Conservation (phyloP, 1,140 invertebrate species). For the Aphis craccivora region DNA sequence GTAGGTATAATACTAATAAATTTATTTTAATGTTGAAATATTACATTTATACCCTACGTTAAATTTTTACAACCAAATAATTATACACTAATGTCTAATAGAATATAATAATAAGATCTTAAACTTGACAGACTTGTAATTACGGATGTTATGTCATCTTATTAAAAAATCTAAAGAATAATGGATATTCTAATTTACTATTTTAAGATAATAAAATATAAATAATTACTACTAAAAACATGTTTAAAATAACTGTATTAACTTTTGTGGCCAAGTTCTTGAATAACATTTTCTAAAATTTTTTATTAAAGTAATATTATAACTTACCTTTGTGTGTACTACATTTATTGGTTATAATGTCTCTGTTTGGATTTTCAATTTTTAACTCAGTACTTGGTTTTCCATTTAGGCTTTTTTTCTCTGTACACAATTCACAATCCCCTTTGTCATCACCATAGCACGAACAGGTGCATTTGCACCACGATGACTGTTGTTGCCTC, state of each 20-base stretch:
- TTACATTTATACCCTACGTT: neutral
- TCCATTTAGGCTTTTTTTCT: slow-evolving; percentile 14
- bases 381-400: slow-evolving; percentile 25
- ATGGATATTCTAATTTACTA: neutral
- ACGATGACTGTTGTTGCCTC: slow-evolving; percentile 65
- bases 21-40: neutral
- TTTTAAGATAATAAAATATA: neutral
- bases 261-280: neutral
- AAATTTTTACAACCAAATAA: neutral
- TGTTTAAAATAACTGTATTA: neutral
- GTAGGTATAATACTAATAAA: too few relatives aligned
- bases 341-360: slow-evolving; percentile 46
- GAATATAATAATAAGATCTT: neutral
- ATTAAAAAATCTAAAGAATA: neutral
- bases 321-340: slow-evolving; percentile 60
- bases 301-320: neutral
- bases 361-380: slow-evolving; percentile 40
- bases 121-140: neutral
- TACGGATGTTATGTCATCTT: neutral
- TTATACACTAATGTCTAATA: neutral
- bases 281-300: neutral
- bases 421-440: slow-evolving; percentile 22
- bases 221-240: neutral
- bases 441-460: slow-evolving; percentile 46
- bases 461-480: slow-evolving; percentile 50